Evolutionary conservation across 2,113 vertebrate species (phyloP).

Genomic region (Lipophrys pholis): DNA sequence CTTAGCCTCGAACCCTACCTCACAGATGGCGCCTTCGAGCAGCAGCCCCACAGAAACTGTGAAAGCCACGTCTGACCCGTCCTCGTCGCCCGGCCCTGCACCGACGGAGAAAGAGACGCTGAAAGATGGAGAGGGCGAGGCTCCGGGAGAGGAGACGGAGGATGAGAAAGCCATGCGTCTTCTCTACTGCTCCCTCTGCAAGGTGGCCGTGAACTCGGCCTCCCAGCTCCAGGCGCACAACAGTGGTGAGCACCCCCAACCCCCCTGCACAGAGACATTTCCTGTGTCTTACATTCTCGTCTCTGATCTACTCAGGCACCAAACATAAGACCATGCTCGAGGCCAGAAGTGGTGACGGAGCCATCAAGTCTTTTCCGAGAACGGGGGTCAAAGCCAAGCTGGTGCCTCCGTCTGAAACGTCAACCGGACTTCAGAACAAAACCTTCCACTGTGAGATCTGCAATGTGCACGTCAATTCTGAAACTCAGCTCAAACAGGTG

Average conservation of each 20-base stretch:
- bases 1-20: conserved; percentile 4
- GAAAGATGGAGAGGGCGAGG: conserved; percentile 45
- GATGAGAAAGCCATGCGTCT: conserved; percentile 94
- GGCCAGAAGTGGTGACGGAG: conserved; percentile 93
- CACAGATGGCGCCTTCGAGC: conserved; percentile 25
- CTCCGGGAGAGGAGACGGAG: conserved; percentile 89
- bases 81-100: conserved; percentile 28
- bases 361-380: conserved; percentile 97
- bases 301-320: conserved; percentile 84
- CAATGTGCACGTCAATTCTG: conserved; percentile 97
- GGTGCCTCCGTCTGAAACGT: conserved; percentile 81
- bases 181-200: conserved; percentile 98
- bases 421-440: conserved; percentile 96
- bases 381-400: conserved; percentile 92
- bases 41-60: conserved; percentile 23
- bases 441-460: conserved; percentile 99
- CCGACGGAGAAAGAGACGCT: conserved; percentile 42
- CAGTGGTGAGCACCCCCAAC: conserved; percentile 87
- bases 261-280: too few relatives aligned
- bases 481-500: conserved; percentile 99
- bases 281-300: background rate
- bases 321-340: conserved; percentile 99
- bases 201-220: conserved; percentile 97
- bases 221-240: conserved; percentile 98
- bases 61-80: conserved; percentile 27